phyloP scores from a whole-genome alignment of 2,113 vertebrate species.

The Clinocottus analis region DNA sequence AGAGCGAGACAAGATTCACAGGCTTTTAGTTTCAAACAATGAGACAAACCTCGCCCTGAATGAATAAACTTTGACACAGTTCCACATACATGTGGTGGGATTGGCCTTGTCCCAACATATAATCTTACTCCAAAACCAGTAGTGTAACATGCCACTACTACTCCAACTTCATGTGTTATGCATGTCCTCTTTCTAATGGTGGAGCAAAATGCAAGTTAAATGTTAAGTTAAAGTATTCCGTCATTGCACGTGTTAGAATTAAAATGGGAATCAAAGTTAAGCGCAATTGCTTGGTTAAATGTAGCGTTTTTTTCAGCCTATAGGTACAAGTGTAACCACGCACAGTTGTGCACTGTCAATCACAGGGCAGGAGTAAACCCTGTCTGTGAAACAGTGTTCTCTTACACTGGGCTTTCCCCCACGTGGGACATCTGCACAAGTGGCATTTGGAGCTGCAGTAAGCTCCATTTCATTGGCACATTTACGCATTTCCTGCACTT shows the following conservation, averaged over 20 bases:
- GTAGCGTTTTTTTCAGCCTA: not conserved
- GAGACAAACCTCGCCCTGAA: conserved; percentile 30
- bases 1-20: conserved; percentile 52
- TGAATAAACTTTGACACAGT: conserved; percentile 39
- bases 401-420: conserved; percentile 53
- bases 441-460: conserved; percentile 47
- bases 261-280: not conserved
- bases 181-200: not conserved
- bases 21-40: conserved; percentile 54
- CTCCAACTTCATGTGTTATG: conserved; percentile 12
- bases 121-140: conserved; percentile 52
- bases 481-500: conserved; percentile 59
- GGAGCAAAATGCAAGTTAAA: not conserved
- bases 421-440: conserved; percentile 62
- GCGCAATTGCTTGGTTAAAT: not conserved
- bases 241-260: not conserved
- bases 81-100: conserved; percentile 8
- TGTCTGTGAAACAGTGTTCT: conserved; percentile 59
- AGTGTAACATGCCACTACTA: conserved; percentile 34
- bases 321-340: conserved; percentile 3
- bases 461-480: conserved; percentile 55
- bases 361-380: conserved; percentile 52
- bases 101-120: conserved; percentile 30
- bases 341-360: conserved; percentile 71
- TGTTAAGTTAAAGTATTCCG: not conserved